Conservation (phyloP, 2,888 invertebrate species). For the Acrocera orbiculus region DNA sequence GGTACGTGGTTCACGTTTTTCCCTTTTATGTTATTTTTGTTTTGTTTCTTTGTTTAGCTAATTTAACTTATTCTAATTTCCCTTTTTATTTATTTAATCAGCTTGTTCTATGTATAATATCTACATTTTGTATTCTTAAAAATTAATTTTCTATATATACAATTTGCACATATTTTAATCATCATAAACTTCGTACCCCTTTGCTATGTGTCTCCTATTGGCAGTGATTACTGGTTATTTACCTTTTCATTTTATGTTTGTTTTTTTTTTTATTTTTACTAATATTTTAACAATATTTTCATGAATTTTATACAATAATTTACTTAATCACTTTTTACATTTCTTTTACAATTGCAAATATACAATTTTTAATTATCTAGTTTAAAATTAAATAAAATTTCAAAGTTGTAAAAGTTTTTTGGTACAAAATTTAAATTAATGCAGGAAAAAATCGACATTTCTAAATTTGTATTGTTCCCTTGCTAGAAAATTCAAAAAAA, state of each 20-base stretch:
- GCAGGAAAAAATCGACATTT: too few relatives aligned
- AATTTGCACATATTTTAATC: constrained; percentile 6
- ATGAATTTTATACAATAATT: constrained; percentile 5
- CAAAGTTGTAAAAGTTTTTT: too few relatives aligned
- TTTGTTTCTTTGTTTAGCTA: not conserved
- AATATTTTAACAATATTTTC: not conserved
- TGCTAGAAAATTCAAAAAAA: too few relatives aligned
- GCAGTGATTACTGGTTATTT: constrained; percentile 19
- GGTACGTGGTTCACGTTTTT: constrained; percentile 6
- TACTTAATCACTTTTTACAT: too few relatives aligned
- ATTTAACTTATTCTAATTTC: too few relatives aligned
- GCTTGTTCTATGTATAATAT: too few relatives aligned
- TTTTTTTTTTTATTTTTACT: constrained; percentile 1
- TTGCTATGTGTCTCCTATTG: constrained; percentile 15
- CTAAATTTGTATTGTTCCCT: too few relatives aligned
- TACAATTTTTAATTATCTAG: too few relatives aligned
- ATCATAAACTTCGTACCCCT: constrained; percentile 7
- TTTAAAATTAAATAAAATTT: too few relatives aligned
- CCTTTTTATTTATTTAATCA: too few relatives aligned
- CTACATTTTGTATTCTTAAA: constrained; percentile 3
- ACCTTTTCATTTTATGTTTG: constrained; percentile 7
- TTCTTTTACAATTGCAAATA: too few relatives aligned
- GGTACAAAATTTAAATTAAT: too few relatives aligned
- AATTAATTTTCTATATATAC: constrained; percentile 6
- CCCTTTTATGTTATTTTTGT: not conserved